These are phyloP conservation scores for Lycodopsis pacificus DNA, from an alignment of 2,797 vertebrate genomes.

Conservation along the genomic window DNA sequence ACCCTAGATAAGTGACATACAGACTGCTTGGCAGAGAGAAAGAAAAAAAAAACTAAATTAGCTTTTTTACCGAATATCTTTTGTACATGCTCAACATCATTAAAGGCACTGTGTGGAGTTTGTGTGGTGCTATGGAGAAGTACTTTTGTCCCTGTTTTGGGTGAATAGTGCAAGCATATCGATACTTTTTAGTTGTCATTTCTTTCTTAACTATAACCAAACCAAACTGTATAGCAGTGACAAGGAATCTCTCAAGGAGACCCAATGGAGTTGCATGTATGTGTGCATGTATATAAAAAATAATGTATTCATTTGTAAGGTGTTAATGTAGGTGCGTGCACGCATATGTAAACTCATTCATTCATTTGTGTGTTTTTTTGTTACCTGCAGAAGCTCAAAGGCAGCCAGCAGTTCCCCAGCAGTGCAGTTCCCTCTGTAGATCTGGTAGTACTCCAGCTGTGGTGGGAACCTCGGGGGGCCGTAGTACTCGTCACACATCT, in stretches of 20 bases:
- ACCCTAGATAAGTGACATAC: not conserved
- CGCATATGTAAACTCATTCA: not conserved
- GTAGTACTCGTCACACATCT: conserved; percentile 95
- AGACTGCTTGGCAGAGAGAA: not conserved
- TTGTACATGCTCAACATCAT: not conserved
- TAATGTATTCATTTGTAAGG: not conserved
- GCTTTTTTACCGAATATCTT: not conserved
- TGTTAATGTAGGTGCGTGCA: not conserved
- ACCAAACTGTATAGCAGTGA: not conserved
- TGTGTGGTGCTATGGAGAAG: not conserved
- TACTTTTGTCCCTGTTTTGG: not conserved
- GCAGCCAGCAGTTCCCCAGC: conserved; percentile 96
- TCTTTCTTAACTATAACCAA: not conserved
- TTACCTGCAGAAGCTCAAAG: conserved; percentile 97
- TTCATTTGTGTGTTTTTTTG: not conserved
- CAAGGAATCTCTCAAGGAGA: not conserved
- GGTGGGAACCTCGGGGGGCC: conserved; percentile 93
- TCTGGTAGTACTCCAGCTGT: conserved; percentile 97
- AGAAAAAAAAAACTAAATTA: too few species aligned
- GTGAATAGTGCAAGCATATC: not conserved
- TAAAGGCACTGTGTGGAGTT: not conserved
- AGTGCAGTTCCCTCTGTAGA: conserved; percentile 92
- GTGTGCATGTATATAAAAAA: not conserved
- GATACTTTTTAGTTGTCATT: too few species aligned
- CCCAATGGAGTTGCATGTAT: not conserved